Evolutionary conservation across 1,140 invertebrate species (phyloP), one percentile per base, ranked within the genome.

Genomic region (Plutomurus gul): DNA sequence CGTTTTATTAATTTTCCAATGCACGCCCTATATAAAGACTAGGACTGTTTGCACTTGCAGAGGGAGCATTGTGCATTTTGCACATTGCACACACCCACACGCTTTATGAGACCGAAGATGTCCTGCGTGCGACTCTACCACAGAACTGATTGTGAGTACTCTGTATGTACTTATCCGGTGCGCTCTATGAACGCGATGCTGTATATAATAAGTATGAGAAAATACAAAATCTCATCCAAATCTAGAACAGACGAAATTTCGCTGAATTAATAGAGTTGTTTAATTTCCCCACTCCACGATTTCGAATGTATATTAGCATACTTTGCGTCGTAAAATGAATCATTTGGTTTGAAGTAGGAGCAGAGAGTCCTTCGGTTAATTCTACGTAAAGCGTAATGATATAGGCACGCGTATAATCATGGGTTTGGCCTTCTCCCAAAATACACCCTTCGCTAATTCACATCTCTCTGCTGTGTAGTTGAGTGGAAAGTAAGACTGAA

Each of bases 251-350:
- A 65, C 56, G 11, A 65, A 36, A 65, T 33, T 65, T 65, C 27
- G 36, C 36, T 33, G 25, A 65, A 65, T 65, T 65, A 65, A 65
- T 65, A 33, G 56, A 65, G 56, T 65, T 65, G 56, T 65, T 65
- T 65, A 33, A 13, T 7, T 65, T 65, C 27, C 13, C 13, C 39
- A n/a, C 4, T 33, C 16, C 4, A 65, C 30, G 13, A 7, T 18
- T 47, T 47, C n/a, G 20, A 18, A 47, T 47, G n/a, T 47, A 47
- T 47, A 49, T 18, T 49, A n/a, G 46, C 8, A n/a, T 49, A 16
- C 46, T 11, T 49, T 18, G n/a, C 46, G 1, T n/a, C 46, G n/a
- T 30, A n/a, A 65, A 65, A 65, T 65, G 56, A 65, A 65, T 65
- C 30, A 33, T 65, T 65, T 33, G 5, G 1, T 13, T 20, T 65